Evolutionary conservation across 2,888 invertebrate species (phyloP).

Genomic region (Phanerotoma sp.): DNA sequence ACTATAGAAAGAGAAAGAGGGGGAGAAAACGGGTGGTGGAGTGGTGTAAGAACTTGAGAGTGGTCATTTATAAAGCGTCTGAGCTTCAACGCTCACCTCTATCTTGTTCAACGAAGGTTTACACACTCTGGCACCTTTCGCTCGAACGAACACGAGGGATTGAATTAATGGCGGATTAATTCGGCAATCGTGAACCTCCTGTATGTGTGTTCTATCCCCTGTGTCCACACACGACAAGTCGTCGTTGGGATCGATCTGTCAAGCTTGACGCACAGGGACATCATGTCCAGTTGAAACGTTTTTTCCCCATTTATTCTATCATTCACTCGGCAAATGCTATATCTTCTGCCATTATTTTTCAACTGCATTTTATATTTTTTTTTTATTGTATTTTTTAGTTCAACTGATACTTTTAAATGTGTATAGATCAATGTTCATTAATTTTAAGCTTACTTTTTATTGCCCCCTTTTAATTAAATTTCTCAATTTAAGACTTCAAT

Average conservation of each 20-base stretch:
- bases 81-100: constrained; percentile 29
- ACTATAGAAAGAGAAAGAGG: constrained; percentile 9
- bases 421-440: too few species aligned
- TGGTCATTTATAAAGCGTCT: constrained; percentile 53
- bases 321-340: too few species aligned
- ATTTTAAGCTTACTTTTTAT: too few species aligned
- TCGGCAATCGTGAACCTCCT: constrained; percentile 46
- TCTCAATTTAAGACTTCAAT: too few species aligned
- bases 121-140: constrained; percentile 52
- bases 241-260: constrained; percentile 10
- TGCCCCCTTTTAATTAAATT: too few species aligned
- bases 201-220: neutral
- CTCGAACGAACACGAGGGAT: constrained; percentile 34
- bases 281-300: neutral
- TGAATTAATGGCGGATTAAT: constrained; percentile 57
- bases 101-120: constrained; percentile 55
- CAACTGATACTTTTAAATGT: too few species aligned
- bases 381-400: neutral
- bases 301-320: neutral
- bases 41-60: constrained; percentile 19
- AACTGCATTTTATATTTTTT: neutral
- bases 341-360: too few species aligned
- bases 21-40: constrained; percentile 18
- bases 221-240: constrained; percentile 12
- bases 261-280: neutral